Evolutionary conservation across 2,888 invertebrate genomes (phyloP), one percentile per base, ranked within the genome.

Genomic region (Amiota mariae): DNA sequence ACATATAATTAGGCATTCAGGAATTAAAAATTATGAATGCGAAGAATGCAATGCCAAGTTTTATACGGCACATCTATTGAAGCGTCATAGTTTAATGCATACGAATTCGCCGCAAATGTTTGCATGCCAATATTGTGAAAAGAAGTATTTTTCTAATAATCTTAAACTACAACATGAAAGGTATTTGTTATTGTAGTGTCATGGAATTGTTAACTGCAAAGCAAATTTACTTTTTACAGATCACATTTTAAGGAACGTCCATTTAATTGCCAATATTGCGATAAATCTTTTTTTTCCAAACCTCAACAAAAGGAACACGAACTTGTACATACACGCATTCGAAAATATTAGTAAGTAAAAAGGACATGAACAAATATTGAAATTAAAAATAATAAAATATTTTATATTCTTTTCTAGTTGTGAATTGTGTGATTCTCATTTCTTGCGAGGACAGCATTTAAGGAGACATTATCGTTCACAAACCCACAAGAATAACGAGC

Each of bases 381-480:
- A 24, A 10, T 61, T 13, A 61, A 20, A 12, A 36, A 20, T 1
- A 59, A 13, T 15, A n/a, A 18, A 10, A 61, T 6, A 8, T 56
- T 12, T 36, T 36, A 0, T 3, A 24, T 24, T 0, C 8, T 61
- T 47, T 73, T 75, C 0, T 20, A 83, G 82, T 47, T 83, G 82
- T 20, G 84, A 79, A 1, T 54, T 77, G 13, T 83, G 82, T 73
- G 84, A 83, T 24, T 24, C 3, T 1, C 83, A 84, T 2, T 83
- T 83, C 6, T 73, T 85, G 63, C 77, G 84, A 78, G 81, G 0
- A 78, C 82, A 0, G 3, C 86, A 83, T 56, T 71, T 83, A 2
- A 68, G 67, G 8, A 77, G 80, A 3, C 82, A 83, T 13, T 77
- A 57, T 15, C 86, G 86, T 2, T 86, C 86, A 11, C 85, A 85